Evolutionary conservation across 2,888 invertebrate species (phyloP), one percentile per base, ranked within the genome.

Genomic region (Masnerella sp.): DNA sequence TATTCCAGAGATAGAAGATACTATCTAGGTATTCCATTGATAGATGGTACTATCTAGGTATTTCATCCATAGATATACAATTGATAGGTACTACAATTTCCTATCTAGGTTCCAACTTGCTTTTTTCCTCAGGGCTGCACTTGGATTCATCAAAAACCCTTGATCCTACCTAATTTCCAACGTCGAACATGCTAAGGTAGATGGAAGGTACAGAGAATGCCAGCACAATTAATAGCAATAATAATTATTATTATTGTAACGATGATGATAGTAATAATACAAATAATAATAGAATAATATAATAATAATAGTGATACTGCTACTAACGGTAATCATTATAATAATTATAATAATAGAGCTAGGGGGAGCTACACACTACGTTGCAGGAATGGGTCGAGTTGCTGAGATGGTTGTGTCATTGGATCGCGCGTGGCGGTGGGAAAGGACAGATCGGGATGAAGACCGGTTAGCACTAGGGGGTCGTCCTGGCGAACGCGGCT

Each of bases 161-260:
- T n/a, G n/a, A n/a, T n/a, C n/a, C n/a, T n/a, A n/a, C n/a, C n/a
- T n/a, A n/a, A n/a, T n/a, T n/a, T n/a, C n/a, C n/a, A n/a, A n/a
- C n/a, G n/a, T n/a, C n/a, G n/a, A n/a, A n/a, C n/a, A n/a, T n/a
- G n/a, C n/a, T n/a, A 58, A 43, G 47, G 51, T 64, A 8, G 43
- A n/a, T 56, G 52, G 42, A 56, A 40, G 64, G 61, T 59, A 59
- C 5, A 45, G 34, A 54, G 56, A 70, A 70, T 62, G 70, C 54
- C 42, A 61, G 40, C 47, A 68, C 22, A 62, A 71, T 75, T 79
- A 80, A 81, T 80, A 81, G 81, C 82, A 84, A 81, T 81, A 83
- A 81, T 83, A 83, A 83, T 82, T 75, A 83, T 83, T 81, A 82
- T 81, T 83, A 83, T 84, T 82, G 81, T 84, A 83, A 84, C 83